Percentiles rank a stretch among this genome's conserved stretches.
Evolutionary conservation across 2,888 invertebrate genomes (phyloP).

Genomic region (Parascotia fuliginaria): DNA sequence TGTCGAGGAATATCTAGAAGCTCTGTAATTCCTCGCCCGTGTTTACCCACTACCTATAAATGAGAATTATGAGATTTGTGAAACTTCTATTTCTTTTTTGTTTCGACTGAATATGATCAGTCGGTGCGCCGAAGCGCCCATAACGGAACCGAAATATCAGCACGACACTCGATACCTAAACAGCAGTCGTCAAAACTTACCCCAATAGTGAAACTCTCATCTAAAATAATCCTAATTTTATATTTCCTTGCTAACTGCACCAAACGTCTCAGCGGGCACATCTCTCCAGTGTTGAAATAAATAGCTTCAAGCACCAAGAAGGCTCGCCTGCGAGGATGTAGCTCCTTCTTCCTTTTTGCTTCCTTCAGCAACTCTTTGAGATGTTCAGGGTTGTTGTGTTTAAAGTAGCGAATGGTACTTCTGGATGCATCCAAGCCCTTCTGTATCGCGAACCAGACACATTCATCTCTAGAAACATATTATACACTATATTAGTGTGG

Average conservation of each 20-base stretch:
- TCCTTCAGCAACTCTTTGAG: constrained; percentile 89
- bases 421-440: constrained; percentile 96
- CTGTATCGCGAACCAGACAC: constrained; percentile 94
- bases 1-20: constrained; percentile 89
- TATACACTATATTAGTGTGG: too few relatives aligned
- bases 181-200: too few relatives aligned
- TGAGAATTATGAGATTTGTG: too few relatives aligned
- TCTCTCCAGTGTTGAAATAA: constrained; percentile 95
- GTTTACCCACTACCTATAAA: constrained; percentile 92
- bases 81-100: too few relatives aligned
- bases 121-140: too few relatives aligned
- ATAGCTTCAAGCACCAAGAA: constrained; percentile 97
- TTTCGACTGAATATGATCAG: too few relatives aligned
- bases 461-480: constrained; percentile 88
- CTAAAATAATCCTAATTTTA: constrained; percentile 96
- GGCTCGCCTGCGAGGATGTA: constrained; percentile 81
- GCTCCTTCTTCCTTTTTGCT: constrained; percentile 66
- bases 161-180: too few relatives aligned
- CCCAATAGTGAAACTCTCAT: constrained; percentile 97
- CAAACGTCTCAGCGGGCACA: constrained; percentile 94
- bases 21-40: constrained; percentile 96
- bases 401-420: constrained; percentile 92
- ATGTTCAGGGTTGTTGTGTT: constrained; percentile 95
- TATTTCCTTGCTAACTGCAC: constrained; percentile 93
- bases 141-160: too few relatives aligned